A percentile compares a stretch with the other conserved stretches of the same genome.
Evolutionary conservation across 2,113 vertebrate genomes (phyloP).

Genomic region (Eonycteris spelaea): DNA sequence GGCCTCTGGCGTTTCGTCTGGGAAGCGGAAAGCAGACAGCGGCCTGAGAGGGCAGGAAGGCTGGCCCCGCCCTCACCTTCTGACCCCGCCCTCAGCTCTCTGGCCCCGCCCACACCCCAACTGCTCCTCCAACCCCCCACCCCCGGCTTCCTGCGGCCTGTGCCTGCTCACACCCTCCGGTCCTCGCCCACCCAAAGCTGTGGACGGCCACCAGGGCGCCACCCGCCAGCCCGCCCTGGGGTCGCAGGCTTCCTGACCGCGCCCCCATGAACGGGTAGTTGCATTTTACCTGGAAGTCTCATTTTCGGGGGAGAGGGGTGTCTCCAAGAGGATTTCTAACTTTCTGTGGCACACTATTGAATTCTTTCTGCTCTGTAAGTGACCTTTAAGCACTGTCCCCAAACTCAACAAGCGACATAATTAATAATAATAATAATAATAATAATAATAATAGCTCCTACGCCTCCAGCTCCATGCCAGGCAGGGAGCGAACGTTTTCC

Average conservation of each 20-base stretch:
- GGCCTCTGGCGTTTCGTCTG: fast-evolving
- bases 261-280: too few species aligned
- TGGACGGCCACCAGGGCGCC: not conserved
- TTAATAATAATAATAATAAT: not conserved
- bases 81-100: too few species aligned
- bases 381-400: not conserved
- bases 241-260: not conserved
- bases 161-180: not conserved
- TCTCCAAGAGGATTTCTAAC: not conserved
- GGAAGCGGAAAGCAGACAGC: not conserved
- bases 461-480: fast-evolving
- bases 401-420: not conserved
- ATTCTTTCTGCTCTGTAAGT: not conserved
- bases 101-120: too few species aligned
- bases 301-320: fast-evolving
- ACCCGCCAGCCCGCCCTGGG: too few species aligned
- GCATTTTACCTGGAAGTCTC: not conserved
- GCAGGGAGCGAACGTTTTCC: not conserved
- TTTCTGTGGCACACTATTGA: not conserved
- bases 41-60: too few species aligned
- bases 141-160: too few species aligned
- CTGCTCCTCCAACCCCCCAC: not conserved
- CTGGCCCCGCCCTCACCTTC: not conserved
- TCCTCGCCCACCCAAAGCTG: not conserved
- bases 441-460: not conserved